Conservation (phyloP, 2,888 invertebrate species). For the Drosophila anomelani region DNA sequence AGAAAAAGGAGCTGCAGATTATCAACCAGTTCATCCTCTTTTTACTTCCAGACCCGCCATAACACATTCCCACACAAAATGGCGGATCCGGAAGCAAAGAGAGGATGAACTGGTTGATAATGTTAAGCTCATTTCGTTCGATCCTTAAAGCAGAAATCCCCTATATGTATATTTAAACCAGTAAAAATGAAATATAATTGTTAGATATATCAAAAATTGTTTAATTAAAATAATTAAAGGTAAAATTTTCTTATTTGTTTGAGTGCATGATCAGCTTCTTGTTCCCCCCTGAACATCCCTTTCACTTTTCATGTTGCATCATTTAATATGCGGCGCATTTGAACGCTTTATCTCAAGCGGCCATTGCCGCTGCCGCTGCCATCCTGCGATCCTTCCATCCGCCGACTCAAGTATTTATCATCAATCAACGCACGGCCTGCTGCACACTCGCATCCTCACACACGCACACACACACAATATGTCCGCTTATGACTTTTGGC, state of each 20-base stretch:
- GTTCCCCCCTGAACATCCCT: slow-evolving; percentile 33
- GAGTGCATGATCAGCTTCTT: slow-evolving; percentile 6
- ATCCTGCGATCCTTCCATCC: slow-evolving; percentile 25
- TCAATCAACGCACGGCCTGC: slow-evolving; percentile 72
- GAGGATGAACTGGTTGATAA: too few species aligned
- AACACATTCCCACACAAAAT: too few species aligned
- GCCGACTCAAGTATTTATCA: slow-evolving; percentile 71
- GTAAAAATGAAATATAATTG: too few species aligned
- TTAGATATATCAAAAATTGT: background rate
- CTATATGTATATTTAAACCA: too few species aligned
- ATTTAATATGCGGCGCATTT: slow-evolving; percentile 79
- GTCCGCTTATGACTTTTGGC: slow-evolving; percentile 75
- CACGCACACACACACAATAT: slow-evolving; percentile 20
- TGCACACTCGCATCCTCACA: slow-evolving; percentile 45
- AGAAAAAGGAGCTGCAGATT: too few species aligned
- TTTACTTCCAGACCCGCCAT: too few species aligned
- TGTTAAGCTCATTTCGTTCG: too few species aligned
- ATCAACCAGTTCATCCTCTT: too few species aligned
- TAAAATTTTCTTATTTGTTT: background rate
- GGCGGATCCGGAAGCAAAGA: too few species aligned
- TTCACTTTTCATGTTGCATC: slow-evolving; percentile 77
- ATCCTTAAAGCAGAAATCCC: too few species aligned
- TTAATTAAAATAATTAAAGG: background rate
- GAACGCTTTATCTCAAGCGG: slow-evolving; percentile 78
- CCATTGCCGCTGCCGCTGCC: slow-evolving; percentile 45